Conservation (phyloP, 2,113 vertebrate genomes). For the Sisor rabdophorus region DNA sequence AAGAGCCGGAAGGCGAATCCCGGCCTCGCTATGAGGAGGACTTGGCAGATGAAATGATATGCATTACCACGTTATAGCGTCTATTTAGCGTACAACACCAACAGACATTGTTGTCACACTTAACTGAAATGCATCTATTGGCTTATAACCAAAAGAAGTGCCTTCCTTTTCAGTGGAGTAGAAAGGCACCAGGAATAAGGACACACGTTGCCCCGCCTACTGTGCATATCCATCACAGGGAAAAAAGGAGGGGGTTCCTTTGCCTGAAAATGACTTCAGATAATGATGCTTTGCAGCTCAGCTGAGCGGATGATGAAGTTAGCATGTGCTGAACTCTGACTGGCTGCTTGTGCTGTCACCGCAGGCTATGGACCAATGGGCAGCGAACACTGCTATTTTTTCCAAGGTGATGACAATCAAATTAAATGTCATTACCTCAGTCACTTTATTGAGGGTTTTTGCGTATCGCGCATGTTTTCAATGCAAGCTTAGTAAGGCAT, state of each 20-base stretch:
- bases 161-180: slow-evolving; percentile 85
- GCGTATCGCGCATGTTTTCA: slow-evolving; percentile 84
- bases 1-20: slow-evolving; percentile 80
- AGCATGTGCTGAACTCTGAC: slow-evolving; percentile 44
- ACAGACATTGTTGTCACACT: slow-evolving; percentile 36
- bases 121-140: slow-evolving; percentile 68
- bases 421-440: slow-evolving; percentile 86
- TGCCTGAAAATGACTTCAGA: slow-evolving; percentile 16
- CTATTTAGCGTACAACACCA: slow-evolving; percentile 49
- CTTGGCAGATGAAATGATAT: slow-evolving; percentile 98
- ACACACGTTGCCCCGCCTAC: slow-evolving; percentile 51
- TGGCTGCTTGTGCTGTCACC: slow-evolving; percentile 52
- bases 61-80: slow-evolving; percentile 97
- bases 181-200: slow-evolving; percentile 79
- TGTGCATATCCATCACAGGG: slow-evolving; percentile 26
- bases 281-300: slow-evolving; percentile 13
- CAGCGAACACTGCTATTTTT: slow-evolving; percentile 55
- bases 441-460: slow-evolving; percentile 71
- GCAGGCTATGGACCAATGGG: slow-evolving; percentile 56
- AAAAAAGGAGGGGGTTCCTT: not conserved
- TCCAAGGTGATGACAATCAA: slow-evolving; percentile 82
- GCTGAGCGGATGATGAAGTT: slow-evolving; percentile 25
- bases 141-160: slow-evolving; percentile 87
- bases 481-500: slow-evolving; percentile 71
- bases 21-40: slow-evolving; percentile 87